phyloP scores from a whole-genome alignment of 2,113 vertebrate species.

The Callipepla squamata region DNA sequence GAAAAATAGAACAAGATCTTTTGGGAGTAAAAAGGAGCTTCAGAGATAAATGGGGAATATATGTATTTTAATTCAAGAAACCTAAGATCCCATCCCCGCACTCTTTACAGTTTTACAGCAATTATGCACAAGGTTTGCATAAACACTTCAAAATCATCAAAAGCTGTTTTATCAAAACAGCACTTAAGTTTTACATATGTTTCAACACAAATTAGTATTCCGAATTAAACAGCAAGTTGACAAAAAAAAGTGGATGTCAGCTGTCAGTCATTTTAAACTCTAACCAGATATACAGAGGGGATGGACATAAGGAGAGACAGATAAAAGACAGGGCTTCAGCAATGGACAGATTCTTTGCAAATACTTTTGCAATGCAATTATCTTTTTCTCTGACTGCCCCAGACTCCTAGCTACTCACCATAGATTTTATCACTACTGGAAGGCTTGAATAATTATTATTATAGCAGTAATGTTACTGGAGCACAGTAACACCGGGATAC shows the following conservation, averaged over 20 bases:
- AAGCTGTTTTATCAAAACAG: constrained; percentile 72
- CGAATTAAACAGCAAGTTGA: constrained; percentile 58
- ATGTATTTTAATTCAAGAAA: constrained; percentile 47
- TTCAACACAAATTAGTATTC: constrained; percentile 72
- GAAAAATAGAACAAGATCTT: neutral
- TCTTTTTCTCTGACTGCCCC: neutral
- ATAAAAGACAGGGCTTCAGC: neutral
- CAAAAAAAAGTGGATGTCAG: constrained; percentile 43
- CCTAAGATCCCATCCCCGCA: constrained; percentile 31
- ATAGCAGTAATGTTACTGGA: neutral
- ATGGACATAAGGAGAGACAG: neutral
- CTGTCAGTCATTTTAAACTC: constrained; percentile 41
- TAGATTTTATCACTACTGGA: neutral
- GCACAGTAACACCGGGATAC: neutral
- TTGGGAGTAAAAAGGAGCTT: neutral
- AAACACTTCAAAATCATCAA: constrained; percentile 76
- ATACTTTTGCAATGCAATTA: constrained; percentile 14
- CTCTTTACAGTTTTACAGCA: constrained; percentile 56
- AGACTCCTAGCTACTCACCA: neutral
- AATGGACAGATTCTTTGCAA: constrained; percentile 14
- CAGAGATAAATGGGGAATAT: neutral
- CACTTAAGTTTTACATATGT: constrained; percentile 74
- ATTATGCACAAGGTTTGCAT: constrained; percentile 71
- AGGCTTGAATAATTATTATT: neutral
- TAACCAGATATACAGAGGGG: neutral